A percentile compares a stretch with the other conserved stretches of the same genome.
Conservation (phyloP, 2,888 invertebrate species). For the Noctua janthina region DNA sequence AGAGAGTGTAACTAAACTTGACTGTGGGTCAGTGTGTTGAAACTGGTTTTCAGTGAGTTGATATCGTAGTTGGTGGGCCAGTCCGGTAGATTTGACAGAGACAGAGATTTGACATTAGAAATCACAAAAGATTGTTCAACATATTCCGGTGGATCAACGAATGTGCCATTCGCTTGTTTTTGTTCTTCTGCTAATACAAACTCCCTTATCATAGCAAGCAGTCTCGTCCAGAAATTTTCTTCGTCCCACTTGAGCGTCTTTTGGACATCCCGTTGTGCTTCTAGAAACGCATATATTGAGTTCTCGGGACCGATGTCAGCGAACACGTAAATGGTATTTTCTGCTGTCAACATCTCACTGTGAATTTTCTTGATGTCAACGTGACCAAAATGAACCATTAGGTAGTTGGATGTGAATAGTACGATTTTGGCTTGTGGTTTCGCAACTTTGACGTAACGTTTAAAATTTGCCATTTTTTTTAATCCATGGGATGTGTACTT, state of each 20-base stretch:
- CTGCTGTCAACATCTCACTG: conserved; percentile 82
- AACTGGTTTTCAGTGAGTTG: conserved; percentile 77
- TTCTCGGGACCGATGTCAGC: conserved; percentile 84
- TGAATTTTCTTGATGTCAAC: conserved; percentile 86
- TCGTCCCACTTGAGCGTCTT: conserved; percentile 83
- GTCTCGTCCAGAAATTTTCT: conserved; percentile 82
- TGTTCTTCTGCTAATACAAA: conserved; percentile 50
- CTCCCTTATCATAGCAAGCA: conserved; percentile 73
- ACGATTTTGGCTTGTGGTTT: conserved; percentile 74
- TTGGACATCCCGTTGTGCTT: conserved; percentile 81
- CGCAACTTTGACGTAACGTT: conserved; percentile 70
- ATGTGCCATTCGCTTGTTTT: conserved; percentile 37
- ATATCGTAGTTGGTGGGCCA: conserved; percentile 74
- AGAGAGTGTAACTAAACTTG: conserved; percentile 81
- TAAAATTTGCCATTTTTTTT: conserved; percentile 70
- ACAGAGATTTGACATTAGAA: conserved; percentile 69
- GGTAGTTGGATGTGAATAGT: conserved; percentile 85
- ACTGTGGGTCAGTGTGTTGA: conserved; percentile 77
- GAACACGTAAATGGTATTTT: conserved; percentile 83
- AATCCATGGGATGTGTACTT: conserved; percentile 68
- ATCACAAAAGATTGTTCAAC: conserved; percentile 42
- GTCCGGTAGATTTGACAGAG: conserved; percentile 75
- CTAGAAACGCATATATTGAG: conserved; percentile 85
- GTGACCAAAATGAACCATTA: conserved; percentile 83
- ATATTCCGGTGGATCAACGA: conserved; percentile 60